Evolutionary conservation across 2,797 vertebrate genomes (phyloP), one percentile per base, ranked within the genome.

Genomic region (Galagoides demidoff): DNA sequence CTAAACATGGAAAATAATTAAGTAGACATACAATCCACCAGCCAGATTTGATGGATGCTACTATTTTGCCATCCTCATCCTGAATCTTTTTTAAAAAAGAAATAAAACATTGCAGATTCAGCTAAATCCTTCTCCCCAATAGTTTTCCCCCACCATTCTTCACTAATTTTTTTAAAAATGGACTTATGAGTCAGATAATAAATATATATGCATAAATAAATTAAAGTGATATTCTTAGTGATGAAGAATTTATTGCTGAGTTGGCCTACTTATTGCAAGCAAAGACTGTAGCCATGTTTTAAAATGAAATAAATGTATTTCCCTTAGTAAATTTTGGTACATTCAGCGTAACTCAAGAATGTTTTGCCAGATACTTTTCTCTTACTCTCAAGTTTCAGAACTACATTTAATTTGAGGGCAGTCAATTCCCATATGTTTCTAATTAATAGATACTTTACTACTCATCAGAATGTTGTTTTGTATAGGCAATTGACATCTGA

Each of bases 371-470:
- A 85, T 88, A 59, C 16, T 45, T 90, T 34, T 85, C 37, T 52
- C 92, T 66, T 92, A 39, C 22, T 74, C 39, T 85, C 52, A 92
- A 92, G 25, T 93, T 97, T 94, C 81, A 88, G 45, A 88, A 70
- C 87, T 92, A 85, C 1, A 43, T 90, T 93, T 94, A 92, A 90
- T 96, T 96, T 78, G 27, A 95, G 31, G 77, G 49, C 85, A 96
- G 96, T 88, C 82, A 94, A 83, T 85, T 49, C 55, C 81, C 61
- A 76, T 88, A 79, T 96, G 68, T 74, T 96, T 97, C 73, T 85
- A 92, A 95, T 94, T 91, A 92, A 94, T 96, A 89, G 77, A 84
- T 43, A 70, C 52, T 95, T 97, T 96, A 74, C 45, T 95, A 27
- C 74, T 92, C 68, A 90, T 97, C 91, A 94, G 43, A 93, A 89